phyloP scores from a whole-genome alignment of 2,797 vertebrate species.

The Rhinophrynus dorsalis region DNA sequence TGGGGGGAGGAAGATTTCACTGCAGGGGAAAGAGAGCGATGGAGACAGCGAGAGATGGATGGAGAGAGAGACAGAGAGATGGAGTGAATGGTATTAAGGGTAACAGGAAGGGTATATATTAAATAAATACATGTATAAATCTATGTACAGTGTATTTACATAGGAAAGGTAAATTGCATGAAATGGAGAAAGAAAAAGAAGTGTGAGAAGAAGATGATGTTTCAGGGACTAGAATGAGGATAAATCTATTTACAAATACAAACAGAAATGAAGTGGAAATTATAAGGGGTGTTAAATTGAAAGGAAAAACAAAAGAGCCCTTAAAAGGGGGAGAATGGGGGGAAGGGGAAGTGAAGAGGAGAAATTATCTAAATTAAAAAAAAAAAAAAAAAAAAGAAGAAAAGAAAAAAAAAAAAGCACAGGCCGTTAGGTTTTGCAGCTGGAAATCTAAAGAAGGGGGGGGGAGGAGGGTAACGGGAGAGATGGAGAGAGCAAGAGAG shows the following conservation, averaged over 20 bases:
- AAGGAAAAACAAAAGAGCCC: background rate
- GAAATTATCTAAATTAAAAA: conserved; percentile 26
- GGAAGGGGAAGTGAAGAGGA: conserved; percentile 14
- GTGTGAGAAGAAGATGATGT: background rate
- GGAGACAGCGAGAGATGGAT: conserved; percentile 16
- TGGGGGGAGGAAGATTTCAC: conserved; percentile 31
- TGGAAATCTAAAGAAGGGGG: conserved; percentile 43
- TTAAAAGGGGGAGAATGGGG: conserved; percentile 7
- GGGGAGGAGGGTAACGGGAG: conserved; percentile 16
- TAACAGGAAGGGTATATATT: background rate
- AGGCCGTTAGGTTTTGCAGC: conserved; percentile 42
- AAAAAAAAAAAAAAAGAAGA: background rate
- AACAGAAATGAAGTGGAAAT: conserved; percentile 26
- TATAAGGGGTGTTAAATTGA: conserved; percentile 18
- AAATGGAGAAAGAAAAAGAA: background rate
- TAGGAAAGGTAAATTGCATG: background rate
- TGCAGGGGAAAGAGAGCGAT: conserved; percentile 23
- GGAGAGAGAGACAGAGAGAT: conserved; percentile 17
- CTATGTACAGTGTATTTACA: background rate
- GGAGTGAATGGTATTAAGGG: conserved; percentile 1
- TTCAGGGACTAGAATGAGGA: background rate
- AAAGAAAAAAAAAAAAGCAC: conserved; percentile 25
- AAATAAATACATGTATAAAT: conserved; percentile 20
- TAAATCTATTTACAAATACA: conserved; percentile 32
- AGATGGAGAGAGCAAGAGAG: conserved; percentile 18